Percentiles rank a stretch among this genome's conserved stretches.
Conservation (phyloP, 2,113 vertebrate genomes). For the Ranitomeya variabilis region DNA sequence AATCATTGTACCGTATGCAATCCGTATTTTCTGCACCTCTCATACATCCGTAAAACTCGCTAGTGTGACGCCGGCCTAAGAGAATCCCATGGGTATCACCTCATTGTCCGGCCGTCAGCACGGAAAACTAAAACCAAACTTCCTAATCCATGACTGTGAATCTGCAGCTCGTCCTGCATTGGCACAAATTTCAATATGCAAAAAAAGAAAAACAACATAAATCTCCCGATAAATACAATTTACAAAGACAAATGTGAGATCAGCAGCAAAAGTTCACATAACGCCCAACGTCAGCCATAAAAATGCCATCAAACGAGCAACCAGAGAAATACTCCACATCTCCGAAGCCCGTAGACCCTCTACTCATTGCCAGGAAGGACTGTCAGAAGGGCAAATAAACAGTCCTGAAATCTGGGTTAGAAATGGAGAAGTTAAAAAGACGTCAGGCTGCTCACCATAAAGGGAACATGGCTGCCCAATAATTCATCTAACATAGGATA, state of each 20-base stretch:
- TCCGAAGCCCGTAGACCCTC: constrained; percentile 29
- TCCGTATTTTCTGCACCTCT: too few species aligned
- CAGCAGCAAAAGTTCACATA: constrained; percentile 17
- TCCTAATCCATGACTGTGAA: neutral
- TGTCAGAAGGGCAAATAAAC: constrained; percentile 57
- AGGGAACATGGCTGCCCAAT: constrained; percentile 62
- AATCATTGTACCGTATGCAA: too few species aligned
- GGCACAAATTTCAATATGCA: constrained; percentile 64
- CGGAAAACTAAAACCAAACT: too few species aligned
- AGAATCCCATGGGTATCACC: neutral
- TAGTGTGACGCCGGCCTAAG: too few species aligned
- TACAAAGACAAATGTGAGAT: constrained; percentile 53
- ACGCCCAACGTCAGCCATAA: constrained; percentile 61
- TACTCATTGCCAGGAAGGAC: neutral
- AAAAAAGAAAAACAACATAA: constrained; percentile 62
- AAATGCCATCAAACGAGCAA: constrained; percentile 64
- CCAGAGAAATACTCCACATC: constrained; percentile 58
- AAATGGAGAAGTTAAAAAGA: constrained; percentile 62
- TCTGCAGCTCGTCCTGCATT: constrained; percentile 61
- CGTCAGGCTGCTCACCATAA: constrained; percentile 59
- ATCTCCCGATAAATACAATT: constrained; percentile 61
- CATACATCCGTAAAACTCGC: too few species aligned
- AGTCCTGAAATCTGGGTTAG: constrained; percentile 54
- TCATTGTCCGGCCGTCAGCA: neutral
- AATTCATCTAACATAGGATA: neutral